phyloP scores from a whole-genome alignment of 2,797 vertebrate species.

The Rhabdophis nuchalis region DNA sequence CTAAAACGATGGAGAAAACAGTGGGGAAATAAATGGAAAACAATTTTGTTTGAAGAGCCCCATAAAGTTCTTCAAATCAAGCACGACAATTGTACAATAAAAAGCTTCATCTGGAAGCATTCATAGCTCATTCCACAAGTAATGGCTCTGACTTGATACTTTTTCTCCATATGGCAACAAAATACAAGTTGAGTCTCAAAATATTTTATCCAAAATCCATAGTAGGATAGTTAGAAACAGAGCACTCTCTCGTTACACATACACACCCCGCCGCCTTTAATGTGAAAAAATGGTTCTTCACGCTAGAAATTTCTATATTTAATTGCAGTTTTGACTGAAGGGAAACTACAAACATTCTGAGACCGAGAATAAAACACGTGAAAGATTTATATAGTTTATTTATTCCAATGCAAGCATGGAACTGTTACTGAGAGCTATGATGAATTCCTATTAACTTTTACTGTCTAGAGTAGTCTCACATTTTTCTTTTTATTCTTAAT shows the following conservation, averaged over 20 bases:
- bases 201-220: not conserved
- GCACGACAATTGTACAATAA: not conserved
- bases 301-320: not conserved
- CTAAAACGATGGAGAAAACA: not conserved
- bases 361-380: not conserved
- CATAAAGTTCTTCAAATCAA: not conserved
- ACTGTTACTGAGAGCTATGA: not conserved
- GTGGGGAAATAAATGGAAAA: not conserved
- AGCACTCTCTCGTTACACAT: not conserved
- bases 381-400: not conserved
- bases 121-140: not conserved
- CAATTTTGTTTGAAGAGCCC: conserved; percentile 47
- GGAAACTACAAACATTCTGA: not conserved
- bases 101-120: not conserved
- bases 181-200: not conserved
- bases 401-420: not conserved
- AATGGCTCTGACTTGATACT: not conserved
- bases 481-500: not conserved
- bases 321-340: not conserved
- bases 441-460: not conserved
- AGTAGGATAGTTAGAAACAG: not conserved
- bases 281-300: not conserved
- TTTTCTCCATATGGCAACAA: not conserved
- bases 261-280: not conserved
- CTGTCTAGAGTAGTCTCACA: not conserved